Conservation (phyloP, 2,888 invertebrate genomes). For the Callyntrura guangdongensis region DNA sequence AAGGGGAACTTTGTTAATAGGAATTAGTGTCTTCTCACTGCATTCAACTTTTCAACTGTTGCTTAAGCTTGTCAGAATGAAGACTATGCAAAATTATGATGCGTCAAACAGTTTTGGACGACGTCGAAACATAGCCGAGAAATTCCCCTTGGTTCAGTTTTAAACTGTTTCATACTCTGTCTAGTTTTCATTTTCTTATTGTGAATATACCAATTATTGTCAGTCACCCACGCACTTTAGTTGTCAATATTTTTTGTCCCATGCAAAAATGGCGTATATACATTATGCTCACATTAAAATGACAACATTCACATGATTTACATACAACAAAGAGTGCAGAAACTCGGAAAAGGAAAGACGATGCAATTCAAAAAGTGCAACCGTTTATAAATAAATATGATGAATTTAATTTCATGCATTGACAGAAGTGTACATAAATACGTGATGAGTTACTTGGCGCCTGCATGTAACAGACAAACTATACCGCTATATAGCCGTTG, state of each 20-base stretch:
- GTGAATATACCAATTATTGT: no score
- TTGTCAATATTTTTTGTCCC: no score
- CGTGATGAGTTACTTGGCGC: no score
- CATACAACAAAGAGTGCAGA: neutral
- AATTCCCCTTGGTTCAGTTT: no score
- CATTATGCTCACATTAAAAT: neutral
- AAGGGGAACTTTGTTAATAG: neutral
- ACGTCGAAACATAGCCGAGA: no score
- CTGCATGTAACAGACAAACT: no score
- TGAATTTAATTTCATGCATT: no score
- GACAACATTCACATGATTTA: neutral
- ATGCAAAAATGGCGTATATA: neutral
- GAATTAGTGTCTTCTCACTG: neutral
- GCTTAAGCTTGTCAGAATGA: neutral
- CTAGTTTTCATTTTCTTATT: neutral
- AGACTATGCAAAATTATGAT: no score
- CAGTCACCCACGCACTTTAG: neutral
- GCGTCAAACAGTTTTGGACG: no score
- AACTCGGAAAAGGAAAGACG: neutral
- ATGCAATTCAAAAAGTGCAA: neutral
- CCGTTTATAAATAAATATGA: no score
- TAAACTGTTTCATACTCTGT: neutral
- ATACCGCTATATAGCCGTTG: no score
- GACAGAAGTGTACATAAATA: no score
- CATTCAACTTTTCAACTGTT: neutral